Conservation (phyloP, 1,140 invertebrate genomes). For the Drosophila lacteicornis region DNA sequence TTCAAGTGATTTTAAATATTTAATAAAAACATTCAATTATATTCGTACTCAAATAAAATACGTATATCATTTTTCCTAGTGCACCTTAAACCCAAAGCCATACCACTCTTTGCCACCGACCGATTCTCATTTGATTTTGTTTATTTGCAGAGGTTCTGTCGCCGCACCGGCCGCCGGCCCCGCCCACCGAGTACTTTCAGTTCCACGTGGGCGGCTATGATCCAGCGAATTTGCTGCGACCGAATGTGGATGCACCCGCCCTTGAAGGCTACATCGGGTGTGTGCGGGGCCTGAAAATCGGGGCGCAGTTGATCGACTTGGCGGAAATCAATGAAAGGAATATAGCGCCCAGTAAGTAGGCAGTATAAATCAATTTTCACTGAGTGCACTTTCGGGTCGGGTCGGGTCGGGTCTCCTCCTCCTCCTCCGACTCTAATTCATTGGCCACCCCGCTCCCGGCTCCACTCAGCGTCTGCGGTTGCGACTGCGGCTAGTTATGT, state of each 20-base stretch:
- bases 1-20: too few species aligned
- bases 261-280: slow-evolving; percentile 93
- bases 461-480: slow-evolving; percentile 32
- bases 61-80: not conserved
- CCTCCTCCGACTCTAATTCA: slow-evolving; percentile 31
- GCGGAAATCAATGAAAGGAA: slow-evolving; percentile 89
- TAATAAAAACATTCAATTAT: too few species aligned
- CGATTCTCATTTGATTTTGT: slow-evolving; percentile 74
- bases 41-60: not conserved
- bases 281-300: slow-evolving; percentile 94
- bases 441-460: slow-evolving; percentile 12
- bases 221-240: slow-evolving; percentile 89
- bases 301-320: slow-evolving; percentile 91
- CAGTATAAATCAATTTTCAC: slow-evolving; percentile 80
- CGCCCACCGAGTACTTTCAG: slow-evolving; percentile 94
- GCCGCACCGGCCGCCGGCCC: slow-evolving; percentile 92
- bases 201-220: slow-evolving; percentile 95
- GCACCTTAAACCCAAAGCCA: not conserved
- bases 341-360: slow-evolving; percentile 88
- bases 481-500: slow-evolving; percentile 19
- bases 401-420: too few species aligned
- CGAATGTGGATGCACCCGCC: slow-evolving; percentile 86
- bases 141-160: slow-evolving; percentile 90
- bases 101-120: not conserved
- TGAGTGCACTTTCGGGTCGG: slow-evolving; percentile 62